Percentiles rank a stretch among this genome's conserved stretches.
phyloP scores from a whole-genome alignment of 2,113 vertebrate species.

The Pongo pygmaeus region DNA sequence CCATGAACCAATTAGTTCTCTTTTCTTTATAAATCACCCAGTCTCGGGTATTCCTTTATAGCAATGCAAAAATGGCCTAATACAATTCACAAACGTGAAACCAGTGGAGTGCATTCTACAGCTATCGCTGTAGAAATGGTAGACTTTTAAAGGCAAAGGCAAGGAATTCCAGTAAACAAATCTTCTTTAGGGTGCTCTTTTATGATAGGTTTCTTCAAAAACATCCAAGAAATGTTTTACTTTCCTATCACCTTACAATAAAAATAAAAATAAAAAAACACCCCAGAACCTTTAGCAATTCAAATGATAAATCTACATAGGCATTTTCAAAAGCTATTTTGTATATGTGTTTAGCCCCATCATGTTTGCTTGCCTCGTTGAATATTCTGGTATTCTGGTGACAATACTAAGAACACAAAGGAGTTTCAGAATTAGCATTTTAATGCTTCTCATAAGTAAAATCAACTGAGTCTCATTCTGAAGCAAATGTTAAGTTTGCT shows the following conservation, averaged over 20 bases:
- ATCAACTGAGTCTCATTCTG: conserved; percentile 41
- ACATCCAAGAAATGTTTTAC: background rate
- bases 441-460: conserved; percentile 40
- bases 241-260: background rate
- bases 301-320: background rate
- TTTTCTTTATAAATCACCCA: too few species aligned
- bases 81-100: background rate
- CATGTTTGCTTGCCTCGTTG: background rate
- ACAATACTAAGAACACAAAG: conserved; percentile 27
- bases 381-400: background rate
- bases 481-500: conserved; percentile 28
- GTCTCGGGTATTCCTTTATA: too few species aligned
- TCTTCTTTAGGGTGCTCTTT: background rate
- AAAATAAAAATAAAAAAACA: background rate
- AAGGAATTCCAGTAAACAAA: conserved; percentile 14
- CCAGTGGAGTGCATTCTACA: background rate
- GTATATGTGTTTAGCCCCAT: background rate
- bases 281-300: background rate
- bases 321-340: conserved; percentile 16
- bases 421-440: conserved; percentile 47
- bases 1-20: too few species aligned
- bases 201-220: background rate
- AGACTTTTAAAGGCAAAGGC: background rate
- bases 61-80: too few species aligned
- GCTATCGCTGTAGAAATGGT: background rate